A percentile compares a stretch with the other conserved stretches of the same genome.
Evolutionary conservation across 53 echinoderm and acorn worm species (phyloP).

Genomic region (Arbacia lixula): DNA sequence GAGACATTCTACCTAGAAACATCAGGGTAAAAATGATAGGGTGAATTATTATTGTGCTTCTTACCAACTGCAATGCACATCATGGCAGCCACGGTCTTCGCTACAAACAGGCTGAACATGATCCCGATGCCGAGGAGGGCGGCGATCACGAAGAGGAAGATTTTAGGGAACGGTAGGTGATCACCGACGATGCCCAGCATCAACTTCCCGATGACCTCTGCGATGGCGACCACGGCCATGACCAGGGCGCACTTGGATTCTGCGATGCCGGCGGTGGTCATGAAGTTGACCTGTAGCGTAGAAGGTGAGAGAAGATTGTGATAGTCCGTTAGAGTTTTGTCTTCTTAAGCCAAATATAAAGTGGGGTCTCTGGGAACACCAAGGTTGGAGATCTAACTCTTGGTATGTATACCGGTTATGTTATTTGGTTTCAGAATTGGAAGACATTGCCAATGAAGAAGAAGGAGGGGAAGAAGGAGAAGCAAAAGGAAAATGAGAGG

Average conservation of each 20-base stretch:
- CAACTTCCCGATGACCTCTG: constrained; percentile 78
- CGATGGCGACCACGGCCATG: constrained; percentile 80
- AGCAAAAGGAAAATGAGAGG: background rate
- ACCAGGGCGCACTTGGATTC: constrained; percentile 73
- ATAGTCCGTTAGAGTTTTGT: too few relatives aligned
- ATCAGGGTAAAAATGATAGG: too few relatives aligned
- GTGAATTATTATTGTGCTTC: too few relatives aligned
- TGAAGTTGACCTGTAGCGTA: constrained; percentile 81
- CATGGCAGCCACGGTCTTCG: constrained; percentile 68
- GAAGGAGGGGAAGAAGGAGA: background rate
- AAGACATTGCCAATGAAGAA: too few relatives aligned
- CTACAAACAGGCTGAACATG: constrained; percentile 72
- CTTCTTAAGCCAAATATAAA: too few relatives aligned
- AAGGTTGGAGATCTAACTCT: too few relatives aligned
- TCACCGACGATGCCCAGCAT: constrained; percentile 73
- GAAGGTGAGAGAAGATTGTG: background rate
- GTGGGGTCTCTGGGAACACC: too few relatives aligned
- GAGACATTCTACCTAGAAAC: too few relatives aligned
- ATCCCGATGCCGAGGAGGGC: constrained; percentile 70
- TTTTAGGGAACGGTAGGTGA: constrained; percentile 84
- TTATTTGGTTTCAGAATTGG: too few relatives aligned
- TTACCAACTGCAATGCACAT: constrained; percentile 75
- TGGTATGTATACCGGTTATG: too few relatives aligned
- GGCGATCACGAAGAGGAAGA: constrained; percentile 81
- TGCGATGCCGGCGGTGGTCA: constrained; percentile 79